phyloP scores from a whole-genome alignment of 1,140 invertebrate genomes.

The Drosophila sucinea region DNA sequence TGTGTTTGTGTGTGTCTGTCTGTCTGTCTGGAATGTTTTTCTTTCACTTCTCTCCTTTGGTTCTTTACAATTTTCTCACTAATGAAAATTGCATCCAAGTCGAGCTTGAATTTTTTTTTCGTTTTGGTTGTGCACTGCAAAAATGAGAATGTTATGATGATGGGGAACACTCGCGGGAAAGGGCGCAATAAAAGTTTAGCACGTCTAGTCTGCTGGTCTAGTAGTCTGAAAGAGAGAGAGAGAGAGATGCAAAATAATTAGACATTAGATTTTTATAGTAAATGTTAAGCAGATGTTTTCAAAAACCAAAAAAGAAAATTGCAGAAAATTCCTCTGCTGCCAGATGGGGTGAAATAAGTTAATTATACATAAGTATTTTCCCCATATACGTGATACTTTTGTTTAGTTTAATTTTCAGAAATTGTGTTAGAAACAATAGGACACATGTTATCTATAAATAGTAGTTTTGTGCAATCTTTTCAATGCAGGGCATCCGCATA shows the following conservation, averaged over 20 bases:
- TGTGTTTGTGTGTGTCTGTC: neutral
- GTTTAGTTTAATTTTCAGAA: neutral
- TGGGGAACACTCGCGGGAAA: constrained; percentile 32
- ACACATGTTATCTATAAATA: neutral
- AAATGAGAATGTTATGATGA: constrained; percentile 40
- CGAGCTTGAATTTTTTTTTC: constrained; percentile 54
- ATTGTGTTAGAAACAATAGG: constrained; percentile 1
- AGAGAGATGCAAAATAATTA: constrained; percentile 23
- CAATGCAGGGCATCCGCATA: neutral
- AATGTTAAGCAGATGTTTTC: constrained; percentile 10
- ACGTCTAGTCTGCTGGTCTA: constrained; percentile 42
- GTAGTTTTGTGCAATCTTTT: neutral
- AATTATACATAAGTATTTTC: constrained; percentile 8
- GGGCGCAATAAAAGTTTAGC: constrained; percentile 43
- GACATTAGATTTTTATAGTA: constrained; percentile 29
- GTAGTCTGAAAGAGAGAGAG: constrained; percentile 40
- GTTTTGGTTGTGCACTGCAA: constrained; percentile 48
- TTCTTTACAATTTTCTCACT: constrained; percentile 65
- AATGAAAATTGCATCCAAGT: constrained; percentile 73
- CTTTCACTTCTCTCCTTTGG: constrained; percentile 11
- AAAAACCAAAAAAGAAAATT: neutral
- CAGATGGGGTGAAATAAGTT: neutral
- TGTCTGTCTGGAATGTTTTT: constrained; percentile 55
- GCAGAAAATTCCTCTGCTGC: neutral
- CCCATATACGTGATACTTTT: neutral